Base-by-base conservation (phyloP, 2,888 invertebrate genomes). In the Acronicta alni region DNA sequence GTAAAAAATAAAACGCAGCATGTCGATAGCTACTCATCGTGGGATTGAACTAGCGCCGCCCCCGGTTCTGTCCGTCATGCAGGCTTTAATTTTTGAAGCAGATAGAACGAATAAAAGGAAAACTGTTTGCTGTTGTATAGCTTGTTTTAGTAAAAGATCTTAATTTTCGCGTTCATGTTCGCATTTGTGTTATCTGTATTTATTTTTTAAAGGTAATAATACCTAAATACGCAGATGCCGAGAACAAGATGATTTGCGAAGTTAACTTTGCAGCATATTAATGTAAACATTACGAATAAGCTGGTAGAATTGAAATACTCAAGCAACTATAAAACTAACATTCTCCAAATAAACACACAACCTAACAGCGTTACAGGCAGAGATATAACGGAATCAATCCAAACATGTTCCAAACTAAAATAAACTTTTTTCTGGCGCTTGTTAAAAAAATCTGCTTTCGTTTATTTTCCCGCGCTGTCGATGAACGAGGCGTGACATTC, bases 401-500 rank as follows among this genome's bases (percentile, higher is more conserved):
- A 82, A 86, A 86, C 82, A 83, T 81, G 81, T 86, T 88, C 82
- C 60, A 83, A 88, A 85, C 78, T 83, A 85, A 87, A 87, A 88
- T 85, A 85, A 89, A 87, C 84, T 84, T 87, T 90, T 88, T 89
- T 86, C 83, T 84, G 84, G 86, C 86, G 87, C 85, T 83, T 75
- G 69, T 83, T 57, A 89, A 89, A 86, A 86, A 80, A 81, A 87
- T 83, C 76, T 76, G 61, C 39, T 74, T 86, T 89, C 86, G 87
- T 90, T 89, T 89, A 89, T 89, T 89, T 91, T 91, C 90, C 90
- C 88, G 86, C 87, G 87, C 85, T 80, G 80, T 74, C 89, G 88
- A 89, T 88, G 91, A 92, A 93, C 92, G 88, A 93, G 92, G 90
- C 93, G 93, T 93, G 93, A 93, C 93, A 93, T 89, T 92, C 71